Evolutionary conservation across 1,140 invertebrate genomes (phyloP).

Genomic region (Drosophila sproati): DNA sequence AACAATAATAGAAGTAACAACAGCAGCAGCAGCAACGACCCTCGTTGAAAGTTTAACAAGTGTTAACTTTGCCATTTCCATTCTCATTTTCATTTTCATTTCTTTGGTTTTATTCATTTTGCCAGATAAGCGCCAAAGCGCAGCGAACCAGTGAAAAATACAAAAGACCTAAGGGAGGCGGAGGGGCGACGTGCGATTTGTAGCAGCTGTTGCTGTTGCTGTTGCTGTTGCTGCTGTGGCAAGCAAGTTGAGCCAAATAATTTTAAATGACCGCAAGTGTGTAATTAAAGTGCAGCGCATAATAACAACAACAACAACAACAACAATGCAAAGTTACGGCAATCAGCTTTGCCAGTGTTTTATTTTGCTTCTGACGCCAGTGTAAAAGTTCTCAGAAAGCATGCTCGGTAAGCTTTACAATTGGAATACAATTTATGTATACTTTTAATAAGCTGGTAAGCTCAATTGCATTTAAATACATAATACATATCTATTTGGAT

Average conservation of each 20-base stretch:
- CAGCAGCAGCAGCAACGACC: slow-evolving; percentile 38
- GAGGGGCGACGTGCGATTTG: slow-evolving; percentile 32
- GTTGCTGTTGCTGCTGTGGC: slow-evolving; percentile 14
- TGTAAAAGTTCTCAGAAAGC: not conserved
- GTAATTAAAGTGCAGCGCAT: slow-evolving; percentile 79
- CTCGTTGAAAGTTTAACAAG: slow-evolving; percentile 81
- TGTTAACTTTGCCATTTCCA: slow-evolving; percentile 82
- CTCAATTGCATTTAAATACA: not conserved
- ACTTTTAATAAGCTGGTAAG: not conserved
- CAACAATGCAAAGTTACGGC: slow-evolving; percentile 46
- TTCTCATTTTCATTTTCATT: slow-evolving; percentile 77
- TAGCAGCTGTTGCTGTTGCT: slow-evolving; percentile 53
- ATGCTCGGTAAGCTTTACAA: not conserved
- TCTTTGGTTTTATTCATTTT: slow-evolving; percentile 73
- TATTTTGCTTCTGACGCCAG: slow-evolving; percentile 1
- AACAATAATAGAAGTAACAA: slow-evolving; percentile 28
- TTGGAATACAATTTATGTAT: slow-evolving; percentile 13
- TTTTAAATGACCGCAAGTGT: slow-evolving; percentile 81
- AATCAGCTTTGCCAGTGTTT: slow-evolving; percentile 56
- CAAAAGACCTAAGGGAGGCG: slow-evolving; percentile 17
- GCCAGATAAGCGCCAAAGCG: slow-evolving; percentile 73
- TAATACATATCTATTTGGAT: too few species aligned
- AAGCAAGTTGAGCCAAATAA: slow-evolving; percentile 72
- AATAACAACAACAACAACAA: slow-evolving; percentile 68
- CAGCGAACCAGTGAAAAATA: slow-evolving; percentile 47